These are phyloP conservation scores for Lacerta bilineata DNA, from an alignment of 2,797 vertebrate genomes.

Conservation along the genomic window DNA sequence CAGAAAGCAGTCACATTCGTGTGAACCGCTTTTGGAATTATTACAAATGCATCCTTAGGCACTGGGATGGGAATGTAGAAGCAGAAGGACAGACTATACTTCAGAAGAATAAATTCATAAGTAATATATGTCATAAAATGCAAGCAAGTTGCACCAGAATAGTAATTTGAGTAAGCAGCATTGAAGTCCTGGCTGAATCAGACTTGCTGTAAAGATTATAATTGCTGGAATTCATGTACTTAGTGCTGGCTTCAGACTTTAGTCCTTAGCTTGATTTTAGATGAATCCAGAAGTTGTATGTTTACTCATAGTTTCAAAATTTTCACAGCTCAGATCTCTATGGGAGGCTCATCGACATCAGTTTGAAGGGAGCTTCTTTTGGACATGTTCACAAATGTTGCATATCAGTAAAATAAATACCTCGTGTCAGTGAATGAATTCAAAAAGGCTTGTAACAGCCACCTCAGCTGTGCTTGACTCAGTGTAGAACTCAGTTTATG, in stretches of 20 bases:
- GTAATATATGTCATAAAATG: background rate
- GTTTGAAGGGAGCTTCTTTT: slow-evolving; percentile 1
- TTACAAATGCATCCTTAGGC: background rate
- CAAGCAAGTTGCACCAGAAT: background rate
- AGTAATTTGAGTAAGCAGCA: background rate
- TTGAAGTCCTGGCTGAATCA: background rate
- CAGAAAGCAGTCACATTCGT: background rate
- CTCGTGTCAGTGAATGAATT: background rate
- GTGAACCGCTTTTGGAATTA: background rate
- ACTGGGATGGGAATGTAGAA: background rate
- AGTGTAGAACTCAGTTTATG: slow-evolving; percentile 12
- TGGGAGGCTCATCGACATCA: background rate
- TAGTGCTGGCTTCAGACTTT: background rate
- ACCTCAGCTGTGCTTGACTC: background rate
- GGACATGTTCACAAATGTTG: background rate
- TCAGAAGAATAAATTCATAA: background rate
- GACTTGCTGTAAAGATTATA: background rate
- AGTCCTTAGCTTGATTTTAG: background rate
- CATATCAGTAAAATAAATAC: background rate
- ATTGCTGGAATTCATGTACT: background rate
- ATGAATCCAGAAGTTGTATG: background rate
- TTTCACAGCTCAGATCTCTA: background rate
- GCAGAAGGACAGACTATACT: background rate
- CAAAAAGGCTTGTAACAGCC: background rate
- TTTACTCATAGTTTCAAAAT: background rate